These are phyloP conservation scores for Epistrophe eligans DNA, from an alignment of 2,888 invertebrate species.

Conservation along the genomic window DNA sequence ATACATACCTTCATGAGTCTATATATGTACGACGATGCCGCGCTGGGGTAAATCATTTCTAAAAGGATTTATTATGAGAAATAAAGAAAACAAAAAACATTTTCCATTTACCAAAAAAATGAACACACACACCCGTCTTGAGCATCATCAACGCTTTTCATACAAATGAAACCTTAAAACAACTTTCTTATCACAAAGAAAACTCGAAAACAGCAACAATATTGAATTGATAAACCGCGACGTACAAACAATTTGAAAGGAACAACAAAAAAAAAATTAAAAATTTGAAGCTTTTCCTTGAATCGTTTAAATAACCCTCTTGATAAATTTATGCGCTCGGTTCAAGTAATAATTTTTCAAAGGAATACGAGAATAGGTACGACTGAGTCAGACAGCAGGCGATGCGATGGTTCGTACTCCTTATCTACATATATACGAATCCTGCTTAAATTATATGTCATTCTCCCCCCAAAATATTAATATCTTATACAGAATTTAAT, in stretches of 20 bases:
- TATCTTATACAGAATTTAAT: constrained; percentile 19
- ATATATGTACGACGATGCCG: too few relatives aligned
- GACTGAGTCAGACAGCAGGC: not conserved
- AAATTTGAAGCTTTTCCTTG: constrained; percentile 1
- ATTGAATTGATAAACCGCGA: constrained; percentile 13
- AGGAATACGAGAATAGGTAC: not conserved
- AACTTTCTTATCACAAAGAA: constrained; percentile 17
- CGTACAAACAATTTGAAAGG: not conserved
- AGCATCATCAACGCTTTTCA: not conserved
- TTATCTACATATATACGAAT: constrained; percentile 10
- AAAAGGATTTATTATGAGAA: constrained; percentile 9
- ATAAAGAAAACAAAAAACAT: not conserved
- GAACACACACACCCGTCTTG: not conserved
- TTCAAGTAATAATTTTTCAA: constrained; percentile 24
- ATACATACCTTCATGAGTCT: not conserved
- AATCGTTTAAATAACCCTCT: constrained; percentile 19
- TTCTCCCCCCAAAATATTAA: constrained; percentile 1
- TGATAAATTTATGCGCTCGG: constrained; percentile 15
- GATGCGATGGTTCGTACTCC: not conserved
- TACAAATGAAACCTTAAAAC: constrained; percentile 2
- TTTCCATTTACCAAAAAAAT: not conserved
- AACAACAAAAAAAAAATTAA: constrained; percentile 1
- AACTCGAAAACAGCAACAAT: constrained; percentile 28
- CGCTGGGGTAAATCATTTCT: not conserved
- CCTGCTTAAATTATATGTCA: constrained; percentile 21